Conservation (phyloP, 2,797 vertebrate species). For the Gymnothorax reevesii region DNA sequence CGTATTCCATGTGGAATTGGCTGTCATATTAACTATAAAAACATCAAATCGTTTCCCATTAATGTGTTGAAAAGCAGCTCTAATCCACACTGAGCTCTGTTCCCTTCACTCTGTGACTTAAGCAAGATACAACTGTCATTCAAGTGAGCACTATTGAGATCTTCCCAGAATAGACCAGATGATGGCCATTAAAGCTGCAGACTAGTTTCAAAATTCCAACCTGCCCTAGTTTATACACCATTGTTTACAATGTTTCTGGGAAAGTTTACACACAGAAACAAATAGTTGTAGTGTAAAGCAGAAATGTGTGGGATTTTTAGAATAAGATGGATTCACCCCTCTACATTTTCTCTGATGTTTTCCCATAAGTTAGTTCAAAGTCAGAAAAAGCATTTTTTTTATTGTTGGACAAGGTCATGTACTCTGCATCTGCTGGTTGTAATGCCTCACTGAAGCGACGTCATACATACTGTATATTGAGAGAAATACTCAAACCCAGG, state of each 20-base stretch:
- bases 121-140: constrained; percentile 37
- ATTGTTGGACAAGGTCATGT: no score
- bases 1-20: not conserved
- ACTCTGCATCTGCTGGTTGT: no score
- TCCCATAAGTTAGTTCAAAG: no score
- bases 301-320: not conserved
- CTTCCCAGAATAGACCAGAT: constrained; percentile 19
- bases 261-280: not conserved
- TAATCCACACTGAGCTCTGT: not conserved
- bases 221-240: constrained; percentile 20
- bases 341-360: no score
- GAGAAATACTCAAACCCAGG: no score
- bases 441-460: no score
- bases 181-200: constrained; percentile 14
- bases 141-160: constrained; percentile 38
- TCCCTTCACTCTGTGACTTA: not conserved
- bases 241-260: not conserved
- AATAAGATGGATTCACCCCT: not conserved
- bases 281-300: not conserved
- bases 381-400: no score
- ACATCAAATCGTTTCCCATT: constrained; percentile 16
- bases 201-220: constrained; percentile 11
- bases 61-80: not conserved
- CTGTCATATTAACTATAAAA: not conserved
- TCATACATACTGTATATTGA: no score